Percentiles rank a stretch among this genome's conserved stretches.
Conservation (phyloP, 2,888 invertebrate genomes). For the Limenitis camilla region DNA sequence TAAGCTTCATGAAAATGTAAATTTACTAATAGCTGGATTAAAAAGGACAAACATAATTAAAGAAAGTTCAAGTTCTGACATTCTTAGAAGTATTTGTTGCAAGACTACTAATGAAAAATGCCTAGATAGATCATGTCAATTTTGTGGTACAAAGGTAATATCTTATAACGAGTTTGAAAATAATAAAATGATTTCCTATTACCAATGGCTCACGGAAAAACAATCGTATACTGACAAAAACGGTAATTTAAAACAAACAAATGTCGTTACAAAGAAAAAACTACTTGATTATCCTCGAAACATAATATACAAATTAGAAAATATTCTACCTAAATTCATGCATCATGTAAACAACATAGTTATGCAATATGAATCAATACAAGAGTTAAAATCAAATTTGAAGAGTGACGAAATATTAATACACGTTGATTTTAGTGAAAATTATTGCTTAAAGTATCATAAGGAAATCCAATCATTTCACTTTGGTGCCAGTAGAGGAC, state of each 20-base stretch:
- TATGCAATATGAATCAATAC: background rate
- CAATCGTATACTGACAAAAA: slow-evolving; percentile 13
- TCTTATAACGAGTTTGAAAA: slow-evolving; percentile 17
- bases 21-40: slow-evolving; percentile 12
- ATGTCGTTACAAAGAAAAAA: background rate
- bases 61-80: slow-evolving; percentile 14
- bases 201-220: slow-evolving; percentile 6
- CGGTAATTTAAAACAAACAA: slow-evolving; percentile 13
- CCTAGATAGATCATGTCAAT: slow-evolving; percentile 17
- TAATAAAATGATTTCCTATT: slow-evolving; percentile 12
- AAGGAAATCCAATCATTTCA: slow-evolving; percentile 16
- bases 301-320: slow-evolving; percentile 1
- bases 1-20: slow-evolving; percentile 21
- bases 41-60: slow-evolving; percentile 16
- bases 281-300: slow-evolving; percentile 2
- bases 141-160: slow-evolving; percentile 10
- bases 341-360: slow-evolving; percentile 5
- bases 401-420: background rate
- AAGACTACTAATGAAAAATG: slow-evolving; percentile 17
- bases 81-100: slow-evolving; percentile 19
- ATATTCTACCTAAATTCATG: background rate
- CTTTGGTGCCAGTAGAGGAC: slow-evolving; percentile 13
- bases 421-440: slow-evolving; percentile 15
- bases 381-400: background rate
- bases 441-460: slow-evolving; percentile 14